Percentiles rank a stretch among this genome's conserved stretches.
Conservation (phyloP, 2,797 vertebrate species). For the Sebastes kiyomatsui region DNA sequence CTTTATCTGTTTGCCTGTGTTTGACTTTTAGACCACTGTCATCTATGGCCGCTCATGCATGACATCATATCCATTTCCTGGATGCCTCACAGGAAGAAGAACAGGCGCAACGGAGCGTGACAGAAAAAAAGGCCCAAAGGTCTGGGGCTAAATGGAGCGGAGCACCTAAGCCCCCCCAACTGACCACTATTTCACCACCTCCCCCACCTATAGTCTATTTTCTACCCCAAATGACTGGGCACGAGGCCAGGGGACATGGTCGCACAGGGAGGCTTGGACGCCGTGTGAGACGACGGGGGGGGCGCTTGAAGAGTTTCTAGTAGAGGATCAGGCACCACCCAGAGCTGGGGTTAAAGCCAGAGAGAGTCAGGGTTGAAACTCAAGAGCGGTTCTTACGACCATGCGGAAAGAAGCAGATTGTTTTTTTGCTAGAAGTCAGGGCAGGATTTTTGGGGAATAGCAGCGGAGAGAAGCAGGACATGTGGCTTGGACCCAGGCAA, state of each 20-base stretch:
- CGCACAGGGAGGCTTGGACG: neutral
- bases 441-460: conserved; percentile 30
- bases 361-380: conserved; percentile 13
- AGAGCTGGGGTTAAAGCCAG: conserved; percentile 14
- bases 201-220: conserved; percentile 3
- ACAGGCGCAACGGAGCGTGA: conserved; percentile 52
- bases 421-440: conserved; percentile 17
- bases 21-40: conserved; percentile 51
- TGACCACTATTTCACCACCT: conserved; percentile 32
- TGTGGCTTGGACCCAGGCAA: conserved; percentile 14
- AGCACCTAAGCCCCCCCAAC: conserved; percentile 42
- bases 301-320: neutral
- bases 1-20: conserved; percentile 33
- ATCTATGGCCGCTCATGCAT: conserved; percentile 64
- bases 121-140: conserved; percentile 38
- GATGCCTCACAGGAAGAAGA: conserved; percentile 54
- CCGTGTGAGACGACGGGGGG: neutral
- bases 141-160: conserved; percentile 61
- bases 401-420: conserved; percentile 41
- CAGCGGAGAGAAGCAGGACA: neutral
- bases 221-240: neutral
- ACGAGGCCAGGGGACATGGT: neutral
- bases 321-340: neutral
- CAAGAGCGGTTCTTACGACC: conserved; percentile 20
- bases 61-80: conserved; percentile 69